These are phyloP conservation scores for Phaetusa simplex DNA, from an alignment of 2,113 vertebrate genomes.

Conservation along the genomic window DNA sequence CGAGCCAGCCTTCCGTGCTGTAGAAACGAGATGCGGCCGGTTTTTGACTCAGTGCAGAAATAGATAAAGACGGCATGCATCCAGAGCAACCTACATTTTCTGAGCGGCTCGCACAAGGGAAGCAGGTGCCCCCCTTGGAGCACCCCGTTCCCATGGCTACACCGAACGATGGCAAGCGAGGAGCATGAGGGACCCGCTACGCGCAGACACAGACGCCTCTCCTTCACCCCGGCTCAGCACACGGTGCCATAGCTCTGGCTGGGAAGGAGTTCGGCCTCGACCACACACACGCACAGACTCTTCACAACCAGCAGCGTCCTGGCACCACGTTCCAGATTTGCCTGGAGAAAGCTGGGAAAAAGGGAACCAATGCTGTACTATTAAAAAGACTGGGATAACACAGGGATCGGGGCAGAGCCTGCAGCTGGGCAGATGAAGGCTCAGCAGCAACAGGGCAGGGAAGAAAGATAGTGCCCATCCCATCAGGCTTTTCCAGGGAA, in stretches of 20 bases:
- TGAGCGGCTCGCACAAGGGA: rapidly evolving
- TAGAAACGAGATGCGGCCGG: not conserved
- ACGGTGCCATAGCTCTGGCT: not conserved
- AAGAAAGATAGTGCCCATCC: not conserved
- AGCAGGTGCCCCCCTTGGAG: not conserved
- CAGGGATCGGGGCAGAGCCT: not conserved
- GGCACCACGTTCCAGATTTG: not conserved
- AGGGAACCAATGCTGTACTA: not conserved
- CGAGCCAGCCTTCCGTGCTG: not conserved
- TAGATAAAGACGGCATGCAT: not conserved
- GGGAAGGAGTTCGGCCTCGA: rapidly evolving
- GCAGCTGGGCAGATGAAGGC: not conserved
- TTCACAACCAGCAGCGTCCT: rapidly evolving
- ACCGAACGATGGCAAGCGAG: rapidly evolving
- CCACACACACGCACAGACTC: rapidly evolving
- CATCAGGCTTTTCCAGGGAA: not conserved
- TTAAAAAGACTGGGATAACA: not conserved
- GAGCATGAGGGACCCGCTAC: rapidly evolving
- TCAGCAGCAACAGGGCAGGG: rapidly evolving
- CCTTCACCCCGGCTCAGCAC: not conserved
- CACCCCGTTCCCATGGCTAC: not conserved
- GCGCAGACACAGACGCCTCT: not conserved
- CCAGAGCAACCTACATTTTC: not conserved
- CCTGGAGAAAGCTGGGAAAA: not conserved
- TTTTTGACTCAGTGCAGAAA: not conserved